phyloP scores from a whole-genome alignment of 2,888 invertebrate genomes.

The Allophyes oxyacanthae region DNA sequence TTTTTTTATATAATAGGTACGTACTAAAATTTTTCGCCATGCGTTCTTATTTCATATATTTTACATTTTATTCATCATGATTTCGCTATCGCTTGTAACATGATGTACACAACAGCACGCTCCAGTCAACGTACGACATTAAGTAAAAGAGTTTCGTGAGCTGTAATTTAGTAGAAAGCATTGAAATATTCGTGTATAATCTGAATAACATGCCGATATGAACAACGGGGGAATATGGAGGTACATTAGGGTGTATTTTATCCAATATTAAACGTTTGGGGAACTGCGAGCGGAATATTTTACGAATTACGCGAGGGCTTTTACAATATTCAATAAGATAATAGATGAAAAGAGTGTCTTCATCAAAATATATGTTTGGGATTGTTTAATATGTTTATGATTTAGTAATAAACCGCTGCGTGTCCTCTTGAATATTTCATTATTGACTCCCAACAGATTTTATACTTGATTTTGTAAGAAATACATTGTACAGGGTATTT shows the following conservation, averaged over 20 bases:
- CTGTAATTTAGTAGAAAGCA: slow-evolving; percentile 89
- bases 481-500: neutral
- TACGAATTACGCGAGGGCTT: slow-evolving; percentile 82
- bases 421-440: slow-evolving; percentile 49
- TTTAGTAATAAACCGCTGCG: slow-evolving; percentile 48
- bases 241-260: slow-evolving; percentile 86
- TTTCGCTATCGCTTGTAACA: slow-evolving; percentile 61
- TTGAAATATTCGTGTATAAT: slow-evolving; percentile 90
- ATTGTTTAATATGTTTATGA: slow-evolving; percentile 50
- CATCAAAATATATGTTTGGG: slow-evolving; percentile 53
- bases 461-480: slow-evolving; percentile 13
- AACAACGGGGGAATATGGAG: slow-evolving; percentile 86
- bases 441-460: slow-evolving; percentile 24
- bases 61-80: slow-evolving; percentile 31
- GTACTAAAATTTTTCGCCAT: neutral
- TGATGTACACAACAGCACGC: slow-evolving; percentile 60
- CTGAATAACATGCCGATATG: slow-evolving; percentile 89
- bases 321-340: slow-evolving; percentile 84
- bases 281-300: slow-evolving; percentile 83
- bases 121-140: slow-evolving; percentile 75
- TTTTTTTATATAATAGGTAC: too few species aligned
- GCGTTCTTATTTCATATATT: neutral
- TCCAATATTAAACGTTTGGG: slow-evolving; percentile 88
- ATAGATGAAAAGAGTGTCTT: slow-evolving; percentile 72
- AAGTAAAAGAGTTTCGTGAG: slow-evolving; percentile 86